These are phyloP conservation scores for Eurytoma californica DNA, from an alignment of 2,888 invertebrate genomes.

Conservation along the genomic window DNA sequence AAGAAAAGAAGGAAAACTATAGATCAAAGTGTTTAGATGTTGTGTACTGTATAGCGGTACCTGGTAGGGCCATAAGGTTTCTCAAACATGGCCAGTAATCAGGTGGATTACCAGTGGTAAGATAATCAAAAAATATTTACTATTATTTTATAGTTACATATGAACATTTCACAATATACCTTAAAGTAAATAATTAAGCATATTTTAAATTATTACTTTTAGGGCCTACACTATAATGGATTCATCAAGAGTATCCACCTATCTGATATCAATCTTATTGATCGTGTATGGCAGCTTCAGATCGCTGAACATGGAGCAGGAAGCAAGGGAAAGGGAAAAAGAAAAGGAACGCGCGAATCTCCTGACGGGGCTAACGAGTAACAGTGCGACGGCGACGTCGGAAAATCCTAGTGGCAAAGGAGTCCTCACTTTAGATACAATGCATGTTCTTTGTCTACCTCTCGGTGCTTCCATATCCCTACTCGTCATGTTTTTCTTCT, in stretches of 20 bases:
- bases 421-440: constrained; percentile 95
- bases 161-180: neutral
- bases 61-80: constrained; percentile 69
- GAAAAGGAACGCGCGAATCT: constrained; percentile 85
- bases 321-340: constrained; percentile 88
- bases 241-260: constrained; percentile 96
- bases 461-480: constrained; percentile 96
- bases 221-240: constrained; percentile 98
- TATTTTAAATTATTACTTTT: constrained; percentile 32
- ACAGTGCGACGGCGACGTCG: constrained; percentile 68
- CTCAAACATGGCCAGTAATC: constrained; percentile 75
- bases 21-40: constrained; percentile 69
- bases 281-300: constrained; percentile 99
- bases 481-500: constrained; percentile 98
- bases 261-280: constrained; percentile 96
- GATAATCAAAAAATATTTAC: constrained; percentile 47
- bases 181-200: neutral
- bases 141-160: constrained; percentile 22
- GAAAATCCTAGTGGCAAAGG: constrained; percentile 69
- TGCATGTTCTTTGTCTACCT: constrained; percentile 97
- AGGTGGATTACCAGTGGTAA: constrained; percentile 77
- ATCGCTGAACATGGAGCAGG: constrained; percentile 96
- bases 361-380: constrained; percentile 77
- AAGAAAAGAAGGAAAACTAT: constrained; percentile 63
- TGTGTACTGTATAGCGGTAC: constrained; percentile 64